Base-by-base conservation (phyloP, 64 coral and sea anemone genomes). In the Pocillopora damicornis region DNA sequence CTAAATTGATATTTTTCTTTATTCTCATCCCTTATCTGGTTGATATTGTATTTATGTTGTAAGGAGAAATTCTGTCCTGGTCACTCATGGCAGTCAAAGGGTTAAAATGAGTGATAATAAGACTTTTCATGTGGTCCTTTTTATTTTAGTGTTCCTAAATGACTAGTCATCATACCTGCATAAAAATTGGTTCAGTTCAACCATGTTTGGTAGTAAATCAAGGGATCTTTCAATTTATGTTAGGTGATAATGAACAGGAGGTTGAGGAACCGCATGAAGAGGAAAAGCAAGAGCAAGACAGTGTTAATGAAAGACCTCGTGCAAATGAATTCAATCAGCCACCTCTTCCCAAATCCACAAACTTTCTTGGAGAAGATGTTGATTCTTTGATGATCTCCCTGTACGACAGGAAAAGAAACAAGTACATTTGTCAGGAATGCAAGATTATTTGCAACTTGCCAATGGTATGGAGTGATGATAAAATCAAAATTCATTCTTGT, bases 371-470 rank as follows among this genome's bases (percentile, higher is more conserved):
- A 71, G 82, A 97, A 23, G 87, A 97, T 83, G 94, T 97, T 9
- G 91, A 97, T 35, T 81, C 79, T 60, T 76, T 93, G 73, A 75
- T 90, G 57, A 88, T 71, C 5, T 83, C 83, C 9, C 88, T 90
- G 20, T 97, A 90, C 79, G 92, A 97, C 34, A 78, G 61, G 18
- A 59, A 76, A 79, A 77, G 89, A 38, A 51, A 71, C 20, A 93
- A 93, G 59, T 97, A 93, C 87, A 88, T 97, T 4, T 97, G 94
- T 37, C 92, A 92, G 61, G 87, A 88, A 13, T 97, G 94, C 78
- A 97, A 97, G 85, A 97, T 97, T 67, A 97, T 97, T 63, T 97
- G 94, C 45, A 97, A 86, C 57, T 93, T 90, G 82, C 82, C 80
- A 36, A 81, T 63, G 11, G 94, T 97, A 96, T 35, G 59, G 35